phyloP scores from a whole-genome alignment of 1,140 invertebrate genomes.

The Notospermus geniculatus region DNA sequence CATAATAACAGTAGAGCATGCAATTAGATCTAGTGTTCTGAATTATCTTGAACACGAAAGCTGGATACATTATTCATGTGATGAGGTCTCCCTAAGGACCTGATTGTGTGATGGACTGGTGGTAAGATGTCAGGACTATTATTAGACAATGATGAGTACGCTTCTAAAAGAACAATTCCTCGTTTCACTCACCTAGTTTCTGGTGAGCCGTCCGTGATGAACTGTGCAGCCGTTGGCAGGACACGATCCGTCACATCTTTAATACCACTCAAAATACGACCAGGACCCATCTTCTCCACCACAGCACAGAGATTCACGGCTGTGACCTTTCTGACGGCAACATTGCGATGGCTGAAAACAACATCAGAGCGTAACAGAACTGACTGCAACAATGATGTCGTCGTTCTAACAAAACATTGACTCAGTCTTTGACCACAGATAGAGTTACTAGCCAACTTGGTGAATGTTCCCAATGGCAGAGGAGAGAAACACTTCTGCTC shows the following conservation, averaged over 20 bases:
- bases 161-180: too few relatives aligned
- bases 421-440: background rate
- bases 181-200: conserved; percentile 77
- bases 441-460: background rate
- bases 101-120: too few relatives aligned
- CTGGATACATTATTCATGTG: too few relatives aligned
- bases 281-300: conserved; percentile 69
- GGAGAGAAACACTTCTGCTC: too few relatives aligned
- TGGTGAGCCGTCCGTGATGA: conserved; percentile 80
- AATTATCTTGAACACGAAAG: too few relatives aligned
- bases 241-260: conserved; percentile 78
- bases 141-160: too few relatives aligned
- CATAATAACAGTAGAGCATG: too few relatives aligned
- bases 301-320: conserved; percentile 72
- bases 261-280: conserved; percentile 68
- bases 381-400: background rate
- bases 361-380: conserved; percentile 5
- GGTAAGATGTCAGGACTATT: too few relatives aligned
- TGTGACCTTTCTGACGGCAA: conserved; percentile 75
- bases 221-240: conserved; percentile 74
- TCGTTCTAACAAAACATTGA: background rate
- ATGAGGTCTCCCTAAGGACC: too few relatives aligned
- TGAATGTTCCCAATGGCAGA: background rate
- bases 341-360: conserved; percentile 75
- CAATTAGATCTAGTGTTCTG: background rate